Evolutionary conservation across 2,888 invertebrate species (phyloP).

Genomic region (Drosophila antonietae): DNA sequence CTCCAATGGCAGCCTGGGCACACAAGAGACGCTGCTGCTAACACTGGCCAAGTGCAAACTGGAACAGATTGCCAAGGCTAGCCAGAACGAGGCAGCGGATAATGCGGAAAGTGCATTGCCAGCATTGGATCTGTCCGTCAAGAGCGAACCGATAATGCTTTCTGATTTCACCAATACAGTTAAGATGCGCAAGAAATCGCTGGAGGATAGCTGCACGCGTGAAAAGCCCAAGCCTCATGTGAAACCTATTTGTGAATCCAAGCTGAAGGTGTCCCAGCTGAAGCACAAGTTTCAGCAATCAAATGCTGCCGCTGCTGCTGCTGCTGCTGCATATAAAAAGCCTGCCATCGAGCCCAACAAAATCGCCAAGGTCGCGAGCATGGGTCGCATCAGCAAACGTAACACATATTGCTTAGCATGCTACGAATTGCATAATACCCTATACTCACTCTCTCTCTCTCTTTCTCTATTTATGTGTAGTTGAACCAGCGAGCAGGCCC

Average conservation of each 20-base stretch:
- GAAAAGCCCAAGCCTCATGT: conserved; percentile 78
- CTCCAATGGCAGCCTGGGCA: conserved; percentile 83
- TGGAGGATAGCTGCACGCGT: conserved; percentile 82
- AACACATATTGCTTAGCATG: conserved; percentile 29
- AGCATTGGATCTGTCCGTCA: conserved; percentile 46
- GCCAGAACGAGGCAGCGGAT: conserved; percentile 15
- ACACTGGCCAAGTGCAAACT: conserved; percentile 82
- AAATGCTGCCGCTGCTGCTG: conserved; percentile 35
- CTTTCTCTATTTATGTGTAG: conserved; percentile 12
- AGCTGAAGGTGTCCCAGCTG: conserved; percentile 83
- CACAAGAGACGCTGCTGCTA: conserved; percentile 62
- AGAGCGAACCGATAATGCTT: conserved; percentile 81
- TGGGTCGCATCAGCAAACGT: conserved; percentile 62
- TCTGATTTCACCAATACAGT: conserved; percentile 85
- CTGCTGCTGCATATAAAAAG: conserved; percentile 29
- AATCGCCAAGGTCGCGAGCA: conserved; percentile 60
- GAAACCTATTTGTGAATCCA: conserved; percentile 73
- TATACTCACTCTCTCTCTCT: conserved; percentile 1
- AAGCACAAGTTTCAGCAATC: conserved; percentile 81
- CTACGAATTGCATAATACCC: conserved; percentile 4
- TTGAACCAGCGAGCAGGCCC: conserved; percentile 33
- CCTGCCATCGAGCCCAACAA: conserved; percentile 46
- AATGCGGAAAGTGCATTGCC: conserved; percentile 23
- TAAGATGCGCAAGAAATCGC: conserved; percentile 84
- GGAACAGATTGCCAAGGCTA: conserved; percentile 82